Base-by-base conservation (phyloP, 2,888 invertebrate species). In the Theristus sp. region DNA sequence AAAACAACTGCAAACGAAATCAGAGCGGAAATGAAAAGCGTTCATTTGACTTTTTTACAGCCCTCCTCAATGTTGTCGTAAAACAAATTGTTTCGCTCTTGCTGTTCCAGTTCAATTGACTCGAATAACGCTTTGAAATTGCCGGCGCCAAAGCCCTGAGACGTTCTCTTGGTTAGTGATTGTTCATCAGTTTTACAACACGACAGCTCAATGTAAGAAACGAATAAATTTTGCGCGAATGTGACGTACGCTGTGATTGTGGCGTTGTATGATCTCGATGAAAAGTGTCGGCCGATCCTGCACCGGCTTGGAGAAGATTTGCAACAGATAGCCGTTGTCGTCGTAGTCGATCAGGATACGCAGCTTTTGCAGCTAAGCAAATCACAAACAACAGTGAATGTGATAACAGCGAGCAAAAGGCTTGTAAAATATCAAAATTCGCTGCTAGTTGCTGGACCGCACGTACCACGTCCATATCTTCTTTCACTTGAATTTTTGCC, bases 71-170 rank as follows among this genome's bases (percentile, higher is more conserved):
- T 64, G 62, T 69, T 66, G 13, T 68, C 66, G 63, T 70, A 74
- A 81, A 83, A 91, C 69, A 98, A 81, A 77, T 98, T 98, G 62
- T 96, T 96, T 69, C 96, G 82, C 73, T 83, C 85, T 22, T 82
- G 88, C 79, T 98, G 98, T 70, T 98, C 96, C 60, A 83, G 71
- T 79, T 98, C 96, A 68, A 98, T 89, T 0, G 96, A 90, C 77
- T 93, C 90, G 76, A 98, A 98, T 24, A 98, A 80, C 0, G 94
- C 88, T 77, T 96, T 94, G 79, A 98, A 98, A 75, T 98, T 98
- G 30, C 98, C 96, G 68, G 94, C 96, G 60, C 98, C 98, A 75
- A 99, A 98, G 61, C 98, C 98, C 93, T 98, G 77, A n/a, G n/a
- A n/a, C n/a, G n/a, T n/a, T n/a, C n/a, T n/a, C n/a, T n/a, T n/a